These are phyloP conservation scores for Anabacerthia variegaticeps DNA, from an alignment of 2,797 vertebrate genomes.

Conservation along the genomic window DNA sequence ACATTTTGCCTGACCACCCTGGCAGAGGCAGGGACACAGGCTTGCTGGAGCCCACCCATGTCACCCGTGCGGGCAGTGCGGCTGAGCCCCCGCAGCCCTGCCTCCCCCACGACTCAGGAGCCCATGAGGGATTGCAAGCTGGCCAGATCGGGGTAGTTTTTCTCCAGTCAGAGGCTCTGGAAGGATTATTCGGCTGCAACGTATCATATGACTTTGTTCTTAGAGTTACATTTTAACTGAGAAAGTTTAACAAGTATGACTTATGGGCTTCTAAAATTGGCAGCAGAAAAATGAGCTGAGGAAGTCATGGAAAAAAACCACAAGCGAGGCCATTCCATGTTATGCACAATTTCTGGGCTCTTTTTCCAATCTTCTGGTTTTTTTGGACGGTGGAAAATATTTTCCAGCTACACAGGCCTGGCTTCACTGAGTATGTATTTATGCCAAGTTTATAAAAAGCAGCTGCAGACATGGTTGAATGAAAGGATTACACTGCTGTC, in stretches of 20 bases:
- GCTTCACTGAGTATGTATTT: conserved; percentile 72
- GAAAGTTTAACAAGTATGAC: conserved; percentile 77
- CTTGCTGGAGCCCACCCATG: not conserved
- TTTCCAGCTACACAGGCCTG: conserved; percentile 85
- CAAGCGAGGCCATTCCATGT: conserved; percentile 79
- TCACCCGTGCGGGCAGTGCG: not conserved
- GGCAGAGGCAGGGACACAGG: not conserved
- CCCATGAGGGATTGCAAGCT: not conserved
- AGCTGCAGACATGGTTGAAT: conserved; percentile 86
- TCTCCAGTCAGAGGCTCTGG: conserved; percentile 19
- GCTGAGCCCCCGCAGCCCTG: not conserved
- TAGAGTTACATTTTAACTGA: conserved; percentile 79
- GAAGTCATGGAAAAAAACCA: conserved; percentile 87
- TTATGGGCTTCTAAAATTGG: conserved; percentile 80
- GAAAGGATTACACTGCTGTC: conserved; percentile 84
- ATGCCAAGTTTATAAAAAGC: conserved; percentile 84
- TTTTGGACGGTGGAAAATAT: conserved; percentile 82
- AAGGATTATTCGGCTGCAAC: conserved; percentile 54
- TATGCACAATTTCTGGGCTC: conserved; percentile 82
- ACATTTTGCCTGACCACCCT: not conserved
- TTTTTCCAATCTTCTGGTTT: conserved; percentile 76
- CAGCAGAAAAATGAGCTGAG: conserved; percentile 78
- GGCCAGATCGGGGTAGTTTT: not conserved
- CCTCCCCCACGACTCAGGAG: not conserved
- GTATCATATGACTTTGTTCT: conserved; percentile 75